Conservation (phyloP, 2,888 invertebrate species). For the Diadegma fenestrale region DNA sequence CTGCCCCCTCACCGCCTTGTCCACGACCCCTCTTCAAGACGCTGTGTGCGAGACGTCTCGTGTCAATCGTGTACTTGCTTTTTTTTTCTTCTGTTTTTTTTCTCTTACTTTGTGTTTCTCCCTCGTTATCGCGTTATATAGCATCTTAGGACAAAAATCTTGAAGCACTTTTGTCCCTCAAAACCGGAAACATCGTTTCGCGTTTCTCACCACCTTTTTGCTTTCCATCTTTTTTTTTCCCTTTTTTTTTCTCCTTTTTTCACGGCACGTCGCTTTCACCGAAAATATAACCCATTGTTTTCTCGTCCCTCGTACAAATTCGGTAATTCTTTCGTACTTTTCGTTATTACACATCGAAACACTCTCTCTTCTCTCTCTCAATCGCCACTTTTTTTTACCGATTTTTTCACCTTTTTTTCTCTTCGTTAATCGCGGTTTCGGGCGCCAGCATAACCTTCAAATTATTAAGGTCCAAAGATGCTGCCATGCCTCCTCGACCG, state of each 20-base stretch:
- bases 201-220: constrained; percentile 22
- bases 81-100: constrained; percentile 45
- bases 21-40: constrained; percentile 15
- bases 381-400: constrained; percentile 60
- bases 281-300: constrained; percentile 20
- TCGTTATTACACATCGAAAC: constrained; percentile 20
- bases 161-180: constrained; percentile 35
- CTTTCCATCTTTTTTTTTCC: constrained; percentile 20
- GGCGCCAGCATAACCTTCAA: constrained; percentile 77
- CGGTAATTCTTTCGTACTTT: constrained; percentile 33
- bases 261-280: constrained; percentile 48
- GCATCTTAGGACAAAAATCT: constrained; percentile 22
- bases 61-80: constrained; percentile 46
- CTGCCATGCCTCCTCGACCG: constrained; percentile 64
- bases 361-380: constrained; percentile 45
- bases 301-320: constrained; percentile 12
- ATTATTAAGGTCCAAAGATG: constrained; percentile 63
- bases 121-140: constrained; percentile 27
- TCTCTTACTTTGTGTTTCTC: constrained; percentile 27
- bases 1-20: constrained; percentile 2
- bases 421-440: constrained; percentile 51
- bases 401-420: constrained; percentile 22
- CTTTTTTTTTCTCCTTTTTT: constrained; percentile 21
- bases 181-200: neutral
- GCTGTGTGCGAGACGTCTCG: constrained; percentile 51